Evolutionary conservation across 2,113 vertebrate genomes (phyloP), one percentile per base, ranked within the genome.

Genomic region (Coryphaenoides rupestris): DNA sequence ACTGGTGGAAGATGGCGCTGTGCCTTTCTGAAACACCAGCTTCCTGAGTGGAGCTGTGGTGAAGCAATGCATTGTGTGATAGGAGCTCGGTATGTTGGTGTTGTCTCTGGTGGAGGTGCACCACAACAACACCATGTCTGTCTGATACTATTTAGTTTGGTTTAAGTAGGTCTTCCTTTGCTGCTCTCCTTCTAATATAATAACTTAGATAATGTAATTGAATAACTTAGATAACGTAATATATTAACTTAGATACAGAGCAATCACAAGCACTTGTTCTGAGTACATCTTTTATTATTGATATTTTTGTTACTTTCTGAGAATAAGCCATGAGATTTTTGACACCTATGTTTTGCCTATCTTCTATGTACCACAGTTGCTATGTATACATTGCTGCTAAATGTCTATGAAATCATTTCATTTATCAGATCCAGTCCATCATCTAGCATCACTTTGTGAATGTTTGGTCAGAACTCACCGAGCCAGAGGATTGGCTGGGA

Each of bases 1-100:
- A 88, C 86, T 84, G 74, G 85, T 87, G 81, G 76, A 71, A 88
- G 88, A 90, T 88, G 91, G 90, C 90, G 86, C 83, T 77, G 90
- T 92, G 91, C 91, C 90, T 92, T 92, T 92, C 84, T 88, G 84
- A 89, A 89, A 89, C 89, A 86, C 79, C 88, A 86, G 89, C 89
- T 90, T 84, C 87, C 76, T 75, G 78, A 85, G 73, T 28, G 88
- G 82, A 89, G 89, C 87, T 88, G 87, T 77, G 69, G 84, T 84
- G 86, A 91, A 91, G 90, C 88, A 90, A 90, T 91, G 91, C 89
- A 90, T 91, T 84, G 75, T 90, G 87, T 90, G 83, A 88, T 78
- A 80, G 77, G 84, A 86, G 83, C 79, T 89, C 74, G 85, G 75
- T 77, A 81, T 86, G 73, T n/a, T 50, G 47, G 47, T 5, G 87